Base-by-base conservation (phyloP, 2,888 invertebrate genomes). In the Carterocephalus palaemon region DNA sequence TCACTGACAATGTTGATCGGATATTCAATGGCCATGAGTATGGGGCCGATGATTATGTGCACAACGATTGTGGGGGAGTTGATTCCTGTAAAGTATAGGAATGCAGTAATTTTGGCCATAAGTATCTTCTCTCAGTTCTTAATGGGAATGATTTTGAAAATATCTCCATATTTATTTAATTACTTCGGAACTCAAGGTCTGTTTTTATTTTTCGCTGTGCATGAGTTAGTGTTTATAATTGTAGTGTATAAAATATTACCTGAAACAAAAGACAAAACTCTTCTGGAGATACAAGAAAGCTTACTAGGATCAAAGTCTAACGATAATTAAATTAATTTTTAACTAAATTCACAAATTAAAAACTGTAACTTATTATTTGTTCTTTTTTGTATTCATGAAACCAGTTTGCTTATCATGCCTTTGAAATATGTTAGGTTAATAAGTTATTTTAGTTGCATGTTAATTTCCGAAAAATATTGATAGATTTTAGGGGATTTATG, bases 1-100 rank as follows among this genome's bases (percentile, higher is more conserved):
- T 67, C 73, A 4, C 59, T 77, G 20, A 43, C 56, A 0, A 50
- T 78, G 6, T 46, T 78, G 15, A 62, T 63, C 7, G 57, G 59
- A 2, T 75, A 70, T 53, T 67, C 67, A 0, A 52, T 68, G 47
- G 53, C 57, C 0, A 57, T 70, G 3, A 67, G 68, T 43, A 62
- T 64, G 49, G 67, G 67, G 1, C 68, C 67, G 0, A 60, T 70
- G 64, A 67, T 64, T 16, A 46, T 68, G 26, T 56, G 59, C 0
- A 58, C 59, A 13, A 49, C 64, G 12, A 59, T 69, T 26, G 26
- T 38, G 6, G 40, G 47, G 16, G 56, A 57, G 46, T 17, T 57
- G 3, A 15, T 47, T 1, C 47, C 53, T 4, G 9, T 53, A 5
- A 36, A 37, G 23, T 38, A 50, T 40, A 48, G 50, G 39, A 40